phyloP scores from a whole-genome alignment of 2,888 invertebrate species.

The Xylota sylvarum region DNA sequence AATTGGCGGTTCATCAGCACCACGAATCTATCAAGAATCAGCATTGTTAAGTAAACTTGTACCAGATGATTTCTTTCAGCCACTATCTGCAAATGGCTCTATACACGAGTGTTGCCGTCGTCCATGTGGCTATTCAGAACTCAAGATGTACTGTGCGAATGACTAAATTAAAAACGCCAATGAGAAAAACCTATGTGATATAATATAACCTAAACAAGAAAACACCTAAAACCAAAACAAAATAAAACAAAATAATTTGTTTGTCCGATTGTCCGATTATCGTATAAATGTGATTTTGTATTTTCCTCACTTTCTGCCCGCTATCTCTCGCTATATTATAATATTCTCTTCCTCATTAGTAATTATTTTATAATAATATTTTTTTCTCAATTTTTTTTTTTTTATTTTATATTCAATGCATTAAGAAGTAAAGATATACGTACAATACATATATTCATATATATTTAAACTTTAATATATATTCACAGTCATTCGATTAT shows the following conservation, averaged over 20 bases:
- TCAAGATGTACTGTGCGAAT: conserved; percentile 81
- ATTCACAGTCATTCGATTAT: conserved; percentile 37
- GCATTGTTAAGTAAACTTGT: conserved; percentile 79
- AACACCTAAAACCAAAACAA: conserved; percentile 9
- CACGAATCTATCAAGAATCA: conserved; percentile 57
- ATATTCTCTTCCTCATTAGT: not conserved
- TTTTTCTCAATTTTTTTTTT: conserved; percentile 14
- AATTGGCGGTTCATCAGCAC: conserved; percentile 73
- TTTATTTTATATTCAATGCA: conserved; percentile 23
- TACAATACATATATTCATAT: not conserved
- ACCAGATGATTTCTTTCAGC: conserved; percentile 79
- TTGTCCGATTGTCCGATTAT: conserved; percentile 8
- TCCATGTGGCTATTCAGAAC: conserved; percentile 81
- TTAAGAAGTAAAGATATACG: conserved; percentile 32
- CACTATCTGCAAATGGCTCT: conserved; percentile 79
- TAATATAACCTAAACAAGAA: conserved; percentile 32
- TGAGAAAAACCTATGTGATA: conserved; percentile 72
- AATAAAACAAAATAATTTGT: conserved; percentile 25
- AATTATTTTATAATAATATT: conserved; percentile 16
- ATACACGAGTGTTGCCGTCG: conserved; percentile 82
- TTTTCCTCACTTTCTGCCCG: not conserved
- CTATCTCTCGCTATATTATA: not conserved
- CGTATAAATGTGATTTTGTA: conserved; percentile 37
- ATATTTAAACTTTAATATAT: conserved; percentile 53
- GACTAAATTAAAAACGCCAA: conserved; percentile 36